Evolutionary conservation across 2,113 vertebrate species (phyloP).

Genomic region (Syrmaticus mikado): DNA sequence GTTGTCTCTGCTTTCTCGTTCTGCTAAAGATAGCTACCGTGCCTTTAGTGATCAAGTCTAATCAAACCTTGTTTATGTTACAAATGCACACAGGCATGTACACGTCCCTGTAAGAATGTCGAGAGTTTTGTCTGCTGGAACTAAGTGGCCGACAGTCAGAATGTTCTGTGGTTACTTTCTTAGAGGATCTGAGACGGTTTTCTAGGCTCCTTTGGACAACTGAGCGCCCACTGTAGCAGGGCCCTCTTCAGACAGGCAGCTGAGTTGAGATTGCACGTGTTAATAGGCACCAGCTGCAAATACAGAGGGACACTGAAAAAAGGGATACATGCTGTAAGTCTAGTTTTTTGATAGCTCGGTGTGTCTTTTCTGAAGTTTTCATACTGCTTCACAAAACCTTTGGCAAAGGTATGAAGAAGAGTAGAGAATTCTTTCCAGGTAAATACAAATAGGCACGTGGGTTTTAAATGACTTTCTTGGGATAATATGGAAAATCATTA

Average conservation of each 20-base stretch:
- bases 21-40: background rate
- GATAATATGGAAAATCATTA: background rate
- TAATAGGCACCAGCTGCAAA: background rate
- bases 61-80: background rate
- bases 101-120: background rate
- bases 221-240: background rate
- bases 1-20: background rate
- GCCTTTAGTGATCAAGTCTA: background rate
- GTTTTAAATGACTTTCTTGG: background rate
- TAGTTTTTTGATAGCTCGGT: accelerated
- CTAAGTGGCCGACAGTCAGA: background rate
- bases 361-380: background rate
- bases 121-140: background rate
- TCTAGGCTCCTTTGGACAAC: background rate
- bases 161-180: background rate
- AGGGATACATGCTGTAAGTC: background rate
- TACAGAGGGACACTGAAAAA: background rate
- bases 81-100: background rate
- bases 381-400: background rate
- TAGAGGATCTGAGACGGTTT: background rate
- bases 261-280: background rate
- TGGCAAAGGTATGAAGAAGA: background rate
- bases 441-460: background rate
- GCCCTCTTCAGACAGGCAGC: accelerated
- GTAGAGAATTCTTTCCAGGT: background rate